A percentile compares a stretch with the other conserved stretches of the same genome.
Evolutionary conservation across 2,113 vertebrate species (phyloP).

Genomic region (Nothocercus julius): DNA sequence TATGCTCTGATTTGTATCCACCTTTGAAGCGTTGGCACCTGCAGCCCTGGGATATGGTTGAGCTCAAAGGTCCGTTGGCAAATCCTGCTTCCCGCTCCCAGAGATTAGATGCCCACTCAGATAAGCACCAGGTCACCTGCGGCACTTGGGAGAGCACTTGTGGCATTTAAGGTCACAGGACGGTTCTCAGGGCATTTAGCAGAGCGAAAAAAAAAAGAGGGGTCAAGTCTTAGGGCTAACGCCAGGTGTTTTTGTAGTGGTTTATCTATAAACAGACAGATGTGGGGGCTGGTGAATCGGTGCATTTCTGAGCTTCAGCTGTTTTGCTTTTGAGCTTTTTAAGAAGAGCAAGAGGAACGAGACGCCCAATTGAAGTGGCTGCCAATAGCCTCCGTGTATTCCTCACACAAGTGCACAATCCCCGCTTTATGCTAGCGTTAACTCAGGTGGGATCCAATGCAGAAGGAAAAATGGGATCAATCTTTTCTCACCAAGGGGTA

Average conservation of each 20-base stretch:
- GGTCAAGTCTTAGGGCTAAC: accelerated
- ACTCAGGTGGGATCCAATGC: accelerated
- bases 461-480: neutral
- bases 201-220: neutral
- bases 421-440: neutral
- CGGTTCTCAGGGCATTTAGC: neutral
- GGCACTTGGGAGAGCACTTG: neutral
- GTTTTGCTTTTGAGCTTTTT: neutral
- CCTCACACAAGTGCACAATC: neutral
- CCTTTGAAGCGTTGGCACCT: neutral
- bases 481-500: neutral
- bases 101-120: neutral
- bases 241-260: accelerated
- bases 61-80: neutral
- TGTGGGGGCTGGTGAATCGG: neutral
- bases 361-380: neutral
- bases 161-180: neutral
- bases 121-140: neutral
- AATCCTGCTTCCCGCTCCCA: neutral
- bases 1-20: neutral
- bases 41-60: neutral
- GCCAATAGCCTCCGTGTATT: neutral
- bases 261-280: neutral
- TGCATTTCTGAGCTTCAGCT: neutral
- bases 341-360: neutral